These are phyloP conservation scores for Copidosoma aretas DNA, from an alignment of 2,888 invertebrate species.

Conservation along the genomic window DNA sequence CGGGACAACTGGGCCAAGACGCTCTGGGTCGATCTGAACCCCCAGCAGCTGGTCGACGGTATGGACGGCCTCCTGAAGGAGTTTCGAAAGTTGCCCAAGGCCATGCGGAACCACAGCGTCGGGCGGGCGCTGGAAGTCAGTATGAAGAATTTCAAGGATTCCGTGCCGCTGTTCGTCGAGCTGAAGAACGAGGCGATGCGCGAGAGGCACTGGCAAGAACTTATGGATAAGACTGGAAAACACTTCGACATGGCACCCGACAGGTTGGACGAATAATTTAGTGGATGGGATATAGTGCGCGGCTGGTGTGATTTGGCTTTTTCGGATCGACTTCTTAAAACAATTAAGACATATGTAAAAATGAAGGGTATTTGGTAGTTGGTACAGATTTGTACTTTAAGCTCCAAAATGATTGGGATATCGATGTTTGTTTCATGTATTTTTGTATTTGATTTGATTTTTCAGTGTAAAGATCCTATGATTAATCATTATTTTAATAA, in stretches of 20 bases:
- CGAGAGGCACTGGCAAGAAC: constrained; percentile 87
- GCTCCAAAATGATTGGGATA: too few relatives aligned
- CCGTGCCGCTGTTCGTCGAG: constrained; percentile 88
- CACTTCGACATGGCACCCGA: constrained; percentile 88
- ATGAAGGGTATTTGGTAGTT: too few relatives aligned
- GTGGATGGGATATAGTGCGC: too few relatives aligned
- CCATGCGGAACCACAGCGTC: constrained; percentile 66
- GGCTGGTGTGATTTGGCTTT: too few relatives aligned
- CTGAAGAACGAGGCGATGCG: constrained; percentile 90
- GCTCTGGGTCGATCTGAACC: constrained; percentile 86
- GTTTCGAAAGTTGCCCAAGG: constrained; percentile 76
- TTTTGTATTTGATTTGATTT: too few relatives aligned
- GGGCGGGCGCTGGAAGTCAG: constrained; percentile 78
- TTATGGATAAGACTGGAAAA: constrained; percentile 84
- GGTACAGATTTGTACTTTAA: too few relatives aligned
- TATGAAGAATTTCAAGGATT: constrained; percentile 87
- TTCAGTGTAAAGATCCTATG: too few relatives aligned
- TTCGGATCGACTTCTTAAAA: too few relatives aligned
- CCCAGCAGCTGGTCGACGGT: constrained; percentile 82
- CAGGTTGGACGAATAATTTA: constrained; percentile 48
- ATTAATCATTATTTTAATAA: too few relatives aligned
- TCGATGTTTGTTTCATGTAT: too few relatives aligned
- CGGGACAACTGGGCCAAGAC: constrained; percentile 86
- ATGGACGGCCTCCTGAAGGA: constrained; percentile 85
- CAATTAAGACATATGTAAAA: too few relatives aligned